Percentiles rank a stretch among this genome's conserved stretches.
These are phyloP conservation scores for Aphis craccivora DNA, from an alignment of 1,140 invertebrate species.

Conservation along the genomic window DNA sequence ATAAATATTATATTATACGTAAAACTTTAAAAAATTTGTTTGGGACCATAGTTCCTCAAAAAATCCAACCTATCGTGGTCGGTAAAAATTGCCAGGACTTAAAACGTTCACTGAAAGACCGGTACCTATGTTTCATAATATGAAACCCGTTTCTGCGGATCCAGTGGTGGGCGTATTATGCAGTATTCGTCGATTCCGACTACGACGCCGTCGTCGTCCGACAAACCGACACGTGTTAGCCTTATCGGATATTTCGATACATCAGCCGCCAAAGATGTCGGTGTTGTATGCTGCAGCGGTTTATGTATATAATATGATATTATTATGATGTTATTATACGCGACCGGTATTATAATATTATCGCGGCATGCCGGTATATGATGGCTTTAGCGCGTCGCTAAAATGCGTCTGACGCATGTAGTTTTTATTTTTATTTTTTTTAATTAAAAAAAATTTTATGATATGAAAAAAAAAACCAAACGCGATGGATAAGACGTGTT, in stretches of 20 bases:
- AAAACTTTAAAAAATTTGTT: not conserved
- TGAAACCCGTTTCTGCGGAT: not conserved
- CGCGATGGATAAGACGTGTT: not conserved
- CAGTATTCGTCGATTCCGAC: not conserved
- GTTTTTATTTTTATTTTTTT: not conserved
- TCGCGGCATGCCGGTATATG: not conserved
- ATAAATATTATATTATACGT: too few species aligned
- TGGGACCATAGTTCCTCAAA: not conserved
- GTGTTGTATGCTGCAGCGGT: not conserved
- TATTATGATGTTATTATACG: not conserved
- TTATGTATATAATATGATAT: not conserved
- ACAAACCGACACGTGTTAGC: not conserved
- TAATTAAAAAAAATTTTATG: not conserved
- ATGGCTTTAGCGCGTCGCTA: not conserved
- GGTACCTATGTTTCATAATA: not conserved
- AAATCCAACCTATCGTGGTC: not conserved
- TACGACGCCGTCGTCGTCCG: not conserved
- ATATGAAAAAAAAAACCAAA: not conserved
- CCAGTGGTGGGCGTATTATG: not conserved
- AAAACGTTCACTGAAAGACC: not conserved
- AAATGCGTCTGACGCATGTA: not conserved
- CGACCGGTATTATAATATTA: not conserved
- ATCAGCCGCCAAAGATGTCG: not conserved
- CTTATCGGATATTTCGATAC: not conserved
- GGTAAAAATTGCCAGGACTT: not conserved